Evolutionary conservation across 2,797 vertebrate genomes (phyloP), one percentile per base, ranked within the genome.

Genomic region (Phalloptychus januarius): DNA sequence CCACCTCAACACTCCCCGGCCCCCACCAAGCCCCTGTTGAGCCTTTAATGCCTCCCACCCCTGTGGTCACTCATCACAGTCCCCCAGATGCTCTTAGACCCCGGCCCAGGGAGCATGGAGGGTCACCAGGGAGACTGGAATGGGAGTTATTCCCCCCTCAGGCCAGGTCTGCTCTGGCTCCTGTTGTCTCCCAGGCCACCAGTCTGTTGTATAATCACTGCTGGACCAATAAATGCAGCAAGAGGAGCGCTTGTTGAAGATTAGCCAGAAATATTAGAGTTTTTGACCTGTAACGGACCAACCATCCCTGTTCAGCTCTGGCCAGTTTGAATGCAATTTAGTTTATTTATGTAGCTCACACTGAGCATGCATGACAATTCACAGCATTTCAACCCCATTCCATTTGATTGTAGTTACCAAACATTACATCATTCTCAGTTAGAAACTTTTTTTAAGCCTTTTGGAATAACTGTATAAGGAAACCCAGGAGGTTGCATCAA

Each of bases 61-160:
- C 91, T 90, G 88, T 93, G 90, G 93, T 95, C 95, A 94, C 92
- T 95, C 87, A 92, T 91, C 91, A 89, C 86, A 79, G 78, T 74
- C 85, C 90, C 80, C 77, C 45, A 80, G 77, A 88, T 80, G 74
- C 89, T 90, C 86, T 88, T 83, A 89, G 85, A 65, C 77, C 79
- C 86, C 79, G 85, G 86, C 85, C 84, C 77, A 85, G 93, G 93
- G 91, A 92, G 92, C 94, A 89, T 61, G 86, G 91, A 92, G 92
- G 95, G 94, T 96, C 95, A 96, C 83, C 85, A 83, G 80, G 95
- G 86, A 89, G 80, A 50, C 78, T 95, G 95, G 95, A 96, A 96
- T 96, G 96, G 92, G 90, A 97, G 93, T 83, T 91, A 96, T 96
- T 95, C 86, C 80, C 38, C 95, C 95, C 95, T 93, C 83, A 90